Evolutionary conservation across 2,888 invertebrate genomes (phyloP).

Genomic region (Apotomis betuletana): DNA sequence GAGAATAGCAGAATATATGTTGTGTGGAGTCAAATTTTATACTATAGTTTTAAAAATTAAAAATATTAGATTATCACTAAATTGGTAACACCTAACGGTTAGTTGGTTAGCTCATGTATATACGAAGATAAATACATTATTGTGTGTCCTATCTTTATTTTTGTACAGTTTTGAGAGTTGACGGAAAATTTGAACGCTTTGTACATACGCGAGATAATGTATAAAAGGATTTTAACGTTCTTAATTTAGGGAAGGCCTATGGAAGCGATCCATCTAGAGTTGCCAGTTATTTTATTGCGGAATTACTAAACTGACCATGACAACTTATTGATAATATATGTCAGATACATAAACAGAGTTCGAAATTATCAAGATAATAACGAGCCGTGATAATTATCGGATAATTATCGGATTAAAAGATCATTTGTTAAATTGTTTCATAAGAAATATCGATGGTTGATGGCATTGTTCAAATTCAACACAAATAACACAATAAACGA

Average conservation of each 20-base stretch:
- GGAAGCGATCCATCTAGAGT: constrained; percentile 7
- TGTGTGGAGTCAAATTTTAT: constrained; percentile 73
- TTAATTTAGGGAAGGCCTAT: constrained; percentile 1
- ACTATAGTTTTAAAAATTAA: constrained; percentile 64
- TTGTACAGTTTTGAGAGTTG: constrained; percentile 56
- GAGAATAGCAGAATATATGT: constrained; percentile 62
- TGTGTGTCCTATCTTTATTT: constrained; percentile 59
- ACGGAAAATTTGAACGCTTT: constrained; percentile 45
- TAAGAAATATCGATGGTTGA: too few species aligned
- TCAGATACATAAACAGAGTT: too few species aligned
- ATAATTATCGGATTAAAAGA: too few species aligned
- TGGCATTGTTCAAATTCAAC: too few species aligned
- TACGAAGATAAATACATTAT: constrained; percentile 52
- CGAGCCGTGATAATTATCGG: too few species aligned
- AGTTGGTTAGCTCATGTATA: constrained; percentile 66
- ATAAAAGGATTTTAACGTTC: constrained; percentile 25
- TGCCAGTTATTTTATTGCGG: constrained; percentile 21
- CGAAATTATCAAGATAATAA: too few species aligned
- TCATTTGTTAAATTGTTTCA: too few species aligned
- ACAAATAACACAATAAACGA: too few species aligned
- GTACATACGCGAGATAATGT: constrained; percentile 49
- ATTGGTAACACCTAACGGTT: constrained; percentile 75
- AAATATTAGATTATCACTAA: constrained; percentile 61
- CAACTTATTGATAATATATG: neutral
- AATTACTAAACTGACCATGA: neutral